Evolutionary conservation across 1,140 invertebrate genomes (phyloP), one percentile per base, ranked within the genome.

Genomic region (Hyles euphorbiae): DNA sequence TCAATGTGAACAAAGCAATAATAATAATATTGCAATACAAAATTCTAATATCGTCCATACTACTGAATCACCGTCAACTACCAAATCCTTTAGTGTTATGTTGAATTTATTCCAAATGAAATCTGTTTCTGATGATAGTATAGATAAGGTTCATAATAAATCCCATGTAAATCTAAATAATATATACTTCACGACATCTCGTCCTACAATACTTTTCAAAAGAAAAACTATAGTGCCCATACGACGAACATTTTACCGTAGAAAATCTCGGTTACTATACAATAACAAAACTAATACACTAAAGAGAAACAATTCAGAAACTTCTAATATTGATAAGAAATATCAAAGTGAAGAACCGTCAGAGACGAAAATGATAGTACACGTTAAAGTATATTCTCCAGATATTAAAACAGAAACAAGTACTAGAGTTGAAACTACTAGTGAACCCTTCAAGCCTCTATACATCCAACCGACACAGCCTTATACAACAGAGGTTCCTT

Each of bases 121-220:
- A 57, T 22, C 52, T 53, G 51, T 53, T 51, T 47, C 33, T 32
- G 65, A 57, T 55, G n/a, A 22, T 43, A 57, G 67, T 12, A 32
- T 40, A 32, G 58, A 10, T 47, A 53, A 53, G 59, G 56, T 60
- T 5, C 5, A 43, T 49, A 56, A 60, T 5, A 50, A 55, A 44
- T 22, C 55, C 7, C 33, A 34, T 34, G 12, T 59, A 48, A 47
- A 33, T 32, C 22, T 65, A 36, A 66, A 78, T 51, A 76, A 81
- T 61, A 80, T 85, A 32, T 83, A 82, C 58, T 61, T 86, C 48
- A 88, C 81, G 8, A 86, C 83, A 11, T 58, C 74, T 49, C 59
- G 63, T 43, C 83, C 84, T 10, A 34, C 61, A 34, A 61, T 81
- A 59, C 75, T 83, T 51, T 86, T 87, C 58, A 78, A 70, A 71